phyloP scores from a whole-genome alignment of 2,888 invertebrate genomes.

The Alcis repandata region DNA sequence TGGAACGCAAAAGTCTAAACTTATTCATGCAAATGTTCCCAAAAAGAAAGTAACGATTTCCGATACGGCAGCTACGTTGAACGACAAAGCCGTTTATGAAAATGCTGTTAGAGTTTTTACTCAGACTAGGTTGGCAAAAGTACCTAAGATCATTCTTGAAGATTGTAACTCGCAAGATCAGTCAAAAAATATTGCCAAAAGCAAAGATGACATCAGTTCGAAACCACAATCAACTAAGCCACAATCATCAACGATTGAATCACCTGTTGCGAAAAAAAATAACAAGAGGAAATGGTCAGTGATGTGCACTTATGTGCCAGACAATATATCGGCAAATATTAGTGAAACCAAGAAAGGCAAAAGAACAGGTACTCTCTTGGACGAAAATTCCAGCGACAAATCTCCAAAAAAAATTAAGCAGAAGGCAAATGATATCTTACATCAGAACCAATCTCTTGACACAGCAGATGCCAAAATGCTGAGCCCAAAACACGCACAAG shows the following conservation, averaged over 20 bases:
- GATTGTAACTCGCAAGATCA: constrained; percentile 6
- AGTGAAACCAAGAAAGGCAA: neutral
- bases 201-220: neutral
- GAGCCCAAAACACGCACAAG: constrained; percentile 5
- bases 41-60: constrained; percentile 39
- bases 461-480: neutral
- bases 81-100: constrained; percentile 68
- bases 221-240: neutral
- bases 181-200: neutral
- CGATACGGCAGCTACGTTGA: constrained; percentile 53
- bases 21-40: constrained; percentile 44
- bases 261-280: constrained; percentile 3
- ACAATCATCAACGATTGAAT: no score
- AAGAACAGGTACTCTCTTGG: neutral
- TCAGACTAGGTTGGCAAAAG: constrained; percentile 63
- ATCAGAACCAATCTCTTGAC: neutral
- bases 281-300: constrained; percentile 13
- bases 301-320: neutral
- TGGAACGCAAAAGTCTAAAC: constrained; percentile 49
- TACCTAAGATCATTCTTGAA: constrained; percentile 18
- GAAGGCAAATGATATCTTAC: neutral
- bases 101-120: constrained; percentile 71
- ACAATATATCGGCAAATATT: neutral
- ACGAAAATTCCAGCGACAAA: neutral
- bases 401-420: neutral